Base-by-base conservation (phyloP, 2,113 vertebrate genomes). In the Neoarius graeffei region DNA sequence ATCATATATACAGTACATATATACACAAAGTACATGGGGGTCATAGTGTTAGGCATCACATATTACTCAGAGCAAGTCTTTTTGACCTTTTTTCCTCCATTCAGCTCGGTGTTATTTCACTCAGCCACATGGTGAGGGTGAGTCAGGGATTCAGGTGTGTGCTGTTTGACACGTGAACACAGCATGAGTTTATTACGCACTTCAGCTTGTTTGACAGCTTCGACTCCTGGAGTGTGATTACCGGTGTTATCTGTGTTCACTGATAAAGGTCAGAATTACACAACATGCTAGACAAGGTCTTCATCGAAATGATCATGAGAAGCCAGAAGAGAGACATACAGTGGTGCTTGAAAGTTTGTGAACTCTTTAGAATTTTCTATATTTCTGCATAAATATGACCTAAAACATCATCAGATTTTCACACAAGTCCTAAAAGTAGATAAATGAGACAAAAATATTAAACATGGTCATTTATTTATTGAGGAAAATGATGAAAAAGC, bases 91-190 rank as follows among this genome's bases (percentile, higher is more conserved):
- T 19, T 0, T 1, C 25, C 50, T 60, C 56, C 60, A 14, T 11
- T 35, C 20, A 56, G 27, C 15, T 8, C 20, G 13, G 84, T 76
- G 35, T 84, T 64, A 50, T 67, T 76, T 9, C 50, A 20, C 74
- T 6, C 25, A 30, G 62, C 56, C n/a, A 35, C 83, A 54, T 50
- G 52, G 66, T 54, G 48, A 86, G 79, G 67, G 81, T 48, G 62
- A 42, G 67, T 93, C 92, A 94, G 92, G 89, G 94, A 91, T 91
- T 94, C 91, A 93, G 92, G 91, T 94, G 94, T 92, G 93, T 91
- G 94, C 93, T 94, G 93, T 95, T 91, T 94, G 94, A 94, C 94
- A 93, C 91, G 91, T 91, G 94, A 92, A 88, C 95, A 88, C 94
- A 93, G 93, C 91, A 67, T 93, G 94, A 84, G 86, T 91, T 94